Conservation (phyloP, 2,113 vertebrate species). For the Thoracochromis brauschi region DNA sequence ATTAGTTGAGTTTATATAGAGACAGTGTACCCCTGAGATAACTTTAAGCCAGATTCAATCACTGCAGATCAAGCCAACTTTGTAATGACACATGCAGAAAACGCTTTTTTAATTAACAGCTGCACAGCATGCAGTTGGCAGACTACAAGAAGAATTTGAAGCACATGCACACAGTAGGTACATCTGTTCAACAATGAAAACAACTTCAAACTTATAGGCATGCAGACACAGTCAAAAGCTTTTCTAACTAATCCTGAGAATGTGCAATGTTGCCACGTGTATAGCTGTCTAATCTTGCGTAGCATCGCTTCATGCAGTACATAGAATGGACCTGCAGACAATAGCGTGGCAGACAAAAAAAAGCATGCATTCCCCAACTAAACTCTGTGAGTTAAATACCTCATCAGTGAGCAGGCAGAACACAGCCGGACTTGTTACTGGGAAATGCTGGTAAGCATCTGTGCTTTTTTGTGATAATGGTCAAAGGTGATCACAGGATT, state of each 20-base stretch:
- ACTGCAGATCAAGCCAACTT: constrained; percentile 3
- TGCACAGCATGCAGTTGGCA: neutral
- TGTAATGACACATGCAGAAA: neutral
- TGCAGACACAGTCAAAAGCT: neutral
- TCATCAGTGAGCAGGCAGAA: neutral
- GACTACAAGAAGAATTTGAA: neutral
- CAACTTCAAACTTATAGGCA: neutral
- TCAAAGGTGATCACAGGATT: neutral
- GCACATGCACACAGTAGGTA: neutral
- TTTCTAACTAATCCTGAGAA: neutral
- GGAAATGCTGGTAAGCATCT: neutral
- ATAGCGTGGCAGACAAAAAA: neutral
- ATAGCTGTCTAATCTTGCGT: neutral
- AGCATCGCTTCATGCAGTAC: neutral
- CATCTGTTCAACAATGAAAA: neutral
- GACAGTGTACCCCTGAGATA: neutral
- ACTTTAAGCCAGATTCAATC: constrained; percentile 23
- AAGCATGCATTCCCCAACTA: neutral
- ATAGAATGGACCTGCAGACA: neutral
- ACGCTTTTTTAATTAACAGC: neutral
- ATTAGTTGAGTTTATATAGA: constrained; percentile 24
- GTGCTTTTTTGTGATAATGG: neutral
- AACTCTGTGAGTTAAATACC: neutral
- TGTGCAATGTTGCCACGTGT: neutral
- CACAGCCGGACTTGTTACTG: neutral